Percentiles rank a stretch among this genome's conserved stretches.
Evolutionary conservation across 2,797 vertebrate species (phyloP).

Genomic region (Leptoclinus maculatus): DNA sequence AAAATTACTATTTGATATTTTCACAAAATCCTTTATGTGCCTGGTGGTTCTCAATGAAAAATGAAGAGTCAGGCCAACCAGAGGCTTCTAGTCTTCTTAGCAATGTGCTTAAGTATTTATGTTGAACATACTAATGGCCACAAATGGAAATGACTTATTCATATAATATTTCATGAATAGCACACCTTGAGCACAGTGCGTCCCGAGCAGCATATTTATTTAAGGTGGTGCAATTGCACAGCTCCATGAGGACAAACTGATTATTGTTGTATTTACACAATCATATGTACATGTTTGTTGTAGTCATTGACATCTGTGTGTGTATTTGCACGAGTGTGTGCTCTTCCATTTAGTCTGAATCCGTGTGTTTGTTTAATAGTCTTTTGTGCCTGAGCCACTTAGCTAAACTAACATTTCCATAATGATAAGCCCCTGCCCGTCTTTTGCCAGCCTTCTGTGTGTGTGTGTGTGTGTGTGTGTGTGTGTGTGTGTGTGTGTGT

Average conservation of each 20-base stretch:
- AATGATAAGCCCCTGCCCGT: constrained; percentile 61
- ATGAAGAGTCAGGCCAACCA: background rate
- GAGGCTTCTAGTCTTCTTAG: background rate
- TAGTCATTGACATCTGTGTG: background rate
- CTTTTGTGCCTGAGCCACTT: constrained; percentile 54
- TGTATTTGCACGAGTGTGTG: constrained; percentile 11
- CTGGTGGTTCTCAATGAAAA: background rate
- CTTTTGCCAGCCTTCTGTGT: constrained; percentile 2
- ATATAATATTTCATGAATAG: background rate
- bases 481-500: constrained; percentile 20
- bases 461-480: constrained; percentile 14
- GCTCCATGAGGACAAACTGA: background rate
- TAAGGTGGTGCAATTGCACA: background rate
- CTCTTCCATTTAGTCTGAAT: constrained; percentile 7
- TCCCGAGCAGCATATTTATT: background rate
- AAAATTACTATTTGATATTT: background rate
- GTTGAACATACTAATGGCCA: background rate
- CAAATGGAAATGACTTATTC: constrained; percentile 12
- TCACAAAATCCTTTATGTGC: background rate
- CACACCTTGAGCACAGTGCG: background rate
- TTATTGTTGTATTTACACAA: constrained; percentile 9
- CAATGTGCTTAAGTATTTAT: constrained; percentile 16
- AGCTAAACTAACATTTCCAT: constrained; percentile 67
- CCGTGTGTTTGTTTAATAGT: constrained; percentile 33
- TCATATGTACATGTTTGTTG: background rate